Base-by-base conservation (phyloP, 2,888 invertebrate species). In the Tenthredo mesomela region DNA sequence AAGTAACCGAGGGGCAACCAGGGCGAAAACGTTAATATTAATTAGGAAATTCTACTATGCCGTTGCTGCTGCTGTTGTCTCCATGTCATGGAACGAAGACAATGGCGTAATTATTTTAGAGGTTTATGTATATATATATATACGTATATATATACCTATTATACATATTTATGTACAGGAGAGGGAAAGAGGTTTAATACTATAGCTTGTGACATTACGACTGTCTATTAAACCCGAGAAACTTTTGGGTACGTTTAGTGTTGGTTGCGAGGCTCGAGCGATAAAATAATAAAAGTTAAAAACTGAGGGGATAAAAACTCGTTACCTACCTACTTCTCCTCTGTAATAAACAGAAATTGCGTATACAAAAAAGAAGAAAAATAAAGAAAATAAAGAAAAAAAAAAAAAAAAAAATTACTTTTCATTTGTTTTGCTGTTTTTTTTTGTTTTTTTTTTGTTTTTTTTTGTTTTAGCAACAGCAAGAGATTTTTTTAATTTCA, bases 81-180 rank as follows among this genome's bases (percentile, higher is more conserved):
- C 2, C 33, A 58, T 40, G 61, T 61, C 80, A 61, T 25, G 80
- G 61, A 61, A 58, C 61, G 61, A 61, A 80, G 80, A 80, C 80
- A 61, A 58, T 58, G 40, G 33, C 33, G 58, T 80, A 80, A 80
- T 80, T 61, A 80, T 80, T 80, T 61, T 12, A 37, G 61, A 61
- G 37, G 37, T 61, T 58, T 61, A 25, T 73, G n/a, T 29, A 33
- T 33, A 33, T 4, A 4, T 4, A 4, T 33, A 33, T 37, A 12
- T 33, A 71, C n/a, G 1, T 7, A 25, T 10, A 33, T 29, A 67
- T 18, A 33, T n/a, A n/a, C n/a, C n/a, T n/a, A n/a, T n/a, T n/a
- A n/a, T n/a, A n/a, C n/a, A 54, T 54, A 54, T n/a, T 37, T 37
- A 54, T 54, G 67, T 61, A 21, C 6, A 12, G 4, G 12, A 21